phyloP scores from a whole-genome alignment of 2,797 vertebrate species.

The Threskiornis aethiopicus region DNA sequence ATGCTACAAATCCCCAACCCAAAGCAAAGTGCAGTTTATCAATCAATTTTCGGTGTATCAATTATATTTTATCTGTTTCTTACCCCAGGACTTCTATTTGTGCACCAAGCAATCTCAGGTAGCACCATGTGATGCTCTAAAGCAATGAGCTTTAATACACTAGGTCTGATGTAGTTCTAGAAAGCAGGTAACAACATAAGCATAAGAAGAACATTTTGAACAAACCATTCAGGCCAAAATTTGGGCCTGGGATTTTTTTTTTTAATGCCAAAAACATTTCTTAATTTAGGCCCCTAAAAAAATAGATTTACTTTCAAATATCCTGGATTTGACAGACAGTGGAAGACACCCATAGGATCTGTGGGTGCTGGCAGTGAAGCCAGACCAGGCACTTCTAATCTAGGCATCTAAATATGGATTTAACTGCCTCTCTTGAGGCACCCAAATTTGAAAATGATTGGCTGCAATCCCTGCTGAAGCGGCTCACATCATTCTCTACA shows the following conservation, averaged over 20 bases:
- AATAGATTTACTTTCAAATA: background rate
- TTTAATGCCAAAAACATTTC: background rate
- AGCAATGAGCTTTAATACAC: background rate
- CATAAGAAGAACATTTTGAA: background rate
- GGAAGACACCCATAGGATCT: background rate
- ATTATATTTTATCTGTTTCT: background rate
- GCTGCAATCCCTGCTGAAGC: background rate
- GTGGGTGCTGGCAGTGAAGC: conserved; percentile 12
- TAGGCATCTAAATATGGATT: conserved; percentile 32
- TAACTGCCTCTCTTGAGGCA: background rate
- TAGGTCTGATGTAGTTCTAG: background rate
- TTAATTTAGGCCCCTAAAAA: background rate
- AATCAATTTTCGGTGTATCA: background rate
- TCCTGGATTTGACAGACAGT: background rate
- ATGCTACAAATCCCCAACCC: background rate
- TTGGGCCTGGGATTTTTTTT: background rate
- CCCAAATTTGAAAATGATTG: background rate
- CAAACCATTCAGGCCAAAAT: background rate
- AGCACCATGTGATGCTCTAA: background rate
- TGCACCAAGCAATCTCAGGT: background rate
- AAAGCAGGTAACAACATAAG: background rate
- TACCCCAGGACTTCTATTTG: background rate
- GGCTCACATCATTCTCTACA: background rate
- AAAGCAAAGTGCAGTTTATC: background rate
- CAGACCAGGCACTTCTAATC: background rate